Evolutionary conservation across 2,113 vertebrate species (phyloP).

Genomic region (Tringa solitaria): DNA sequence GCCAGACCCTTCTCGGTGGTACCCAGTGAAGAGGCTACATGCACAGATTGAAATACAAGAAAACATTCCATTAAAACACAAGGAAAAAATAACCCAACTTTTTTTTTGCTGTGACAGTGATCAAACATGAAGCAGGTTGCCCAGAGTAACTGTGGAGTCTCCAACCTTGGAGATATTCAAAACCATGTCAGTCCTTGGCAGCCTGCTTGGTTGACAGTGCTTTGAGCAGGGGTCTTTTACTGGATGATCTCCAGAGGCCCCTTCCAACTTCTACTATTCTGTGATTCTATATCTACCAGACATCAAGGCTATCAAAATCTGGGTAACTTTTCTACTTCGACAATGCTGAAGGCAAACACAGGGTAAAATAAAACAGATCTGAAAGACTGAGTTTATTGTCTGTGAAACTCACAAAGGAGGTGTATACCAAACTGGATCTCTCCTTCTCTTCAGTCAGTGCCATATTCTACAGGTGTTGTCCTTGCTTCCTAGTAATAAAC

Average conservation of each 20-base stretch:
- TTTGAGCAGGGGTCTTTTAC: not conserved
- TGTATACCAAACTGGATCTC: not conserved
- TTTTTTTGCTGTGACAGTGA: not conserved
- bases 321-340: not conserved
- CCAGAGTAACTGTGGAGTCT: not conserved
- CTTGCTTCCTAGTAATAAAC: slow-evolving; percentile 85
- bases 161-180: not conserved
- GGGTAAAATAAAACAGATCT: not conserved
- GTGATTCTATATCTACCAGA: not conserved
- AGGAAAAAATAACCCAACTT: rapidly evolving
- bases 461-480: slow-evolving; percentile 95
- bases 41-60: not conserved
- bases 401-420: not conserved
- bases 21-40: not conserved
- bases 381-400: not conserved
- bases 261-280: not conserved
- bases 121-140: not conserved
- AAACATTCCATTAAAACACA: not conserved
- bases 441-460: slow-evolving; percentile 74
- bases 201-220: not conserved
- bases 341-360: not conserved
- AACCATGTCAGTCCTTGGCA: rapidly evolving
- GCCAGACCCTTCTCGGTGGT: not conserved
- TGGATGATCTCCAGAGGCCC: not conserved
- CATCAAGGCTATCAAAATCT: not conserved